Evolutionary conservation across 2,797 vertebrate genomes (phyloP), one percentile per base, ranked within the genome.

Genomic region (Sebastes iracundus): DNA sequence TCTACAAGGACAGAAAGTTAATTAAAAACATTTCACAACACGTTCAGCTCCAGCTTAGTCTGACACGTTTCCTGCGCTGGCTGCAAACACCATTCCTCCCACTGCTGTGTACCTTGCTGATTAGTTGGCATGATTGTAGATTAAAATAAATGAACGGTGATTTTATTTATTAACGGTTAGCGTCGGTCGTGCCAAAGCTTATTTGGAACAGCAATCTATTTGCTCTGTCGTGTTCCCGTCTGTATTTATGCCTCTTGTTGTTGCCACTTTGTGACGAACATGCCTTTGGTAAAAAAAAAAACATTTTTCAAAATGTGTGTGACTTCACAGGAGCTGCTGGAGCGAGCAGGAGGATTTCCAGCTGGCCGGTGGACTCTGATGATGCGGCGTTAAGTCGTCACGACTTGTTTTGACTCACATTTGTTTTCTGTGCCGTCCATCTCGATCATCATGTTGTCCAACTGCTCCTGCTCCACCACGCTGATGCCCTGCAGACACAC

Each of bases 401-500:
- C 12, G 16, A 65, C 56, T 70, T 18, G 14, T 72, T 59, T 55
- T 6, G 9, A 93, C 97, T 98, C 94, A 99, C 98, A 98, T 92
- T 99, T 99, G 82, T 99, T 99, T 77, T 99, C 98, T 0, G 98
- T 96, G 49, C 98, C 98, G 2, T 99, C 98, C 98, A 99, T 97
- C 79, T 98, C 96, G 2, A 99, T 95, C 98, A 99, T 98, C 88
- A 94, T 90, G 86, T 97, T 97, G 95, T 99, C 98, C 20, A 99
- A 90, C 94, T 98, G 97, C 79, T 99, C 97, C 92, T 99, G 98
- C 20, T 99, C 98, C 75, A 94, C 94, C n/a, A 98, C 97, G 0
- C 73, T 97, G 85, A 98, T 14, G 27, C 92, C 92, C 93, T 95
- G 35, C 69, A 70, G 14, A 66, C 55, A 72, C 65, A 75, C 61